A percentile compares a stretch with the other conserved stretches of the same genome.
These are phyloP conservation scores for Drosophila takahashii DNA, from an alignment of 1,140 invertebrate species.

Conservation along the genomic window DNA sequence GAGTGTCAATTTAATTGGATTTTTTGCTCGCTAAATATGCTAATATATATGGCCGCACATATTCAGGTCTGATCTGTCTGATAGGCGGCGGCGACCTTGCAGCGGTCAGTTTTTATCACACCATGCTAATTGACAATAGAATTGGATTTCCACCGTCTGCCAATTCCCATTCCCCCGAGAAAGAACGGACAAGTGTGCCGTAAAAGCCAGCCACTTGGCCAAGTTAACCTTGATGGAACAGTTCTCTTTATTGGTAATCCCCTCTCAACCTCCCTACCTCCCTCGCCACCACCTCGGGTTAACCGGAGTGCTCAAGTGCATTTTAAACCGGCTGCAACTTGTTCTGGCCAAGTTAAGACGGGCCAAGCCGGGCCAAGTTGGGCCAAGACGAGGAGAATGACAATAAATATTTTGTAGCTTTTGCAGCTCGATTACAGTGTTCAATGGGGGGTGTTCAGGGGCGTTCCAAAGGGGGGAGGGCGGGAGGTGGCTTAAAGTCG, in stretches of 20 bases:
- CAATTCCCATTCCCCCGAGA: constrained; percentile 34
- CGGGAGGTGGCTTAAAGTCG: neutral
- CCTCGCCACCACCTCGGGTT: constrained; percentile 13
- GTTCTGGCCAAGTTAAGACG: constrained; percentile 46
- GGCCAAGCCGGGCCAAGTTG: constrained; percentile 9
- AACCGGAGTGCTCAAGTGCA: constrained; percentile 59
- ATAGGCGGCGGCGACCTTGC: constrained; percentile 21
- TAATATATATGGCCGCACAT: constrained; percentile 23
- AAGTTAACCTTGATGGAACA: constrained; percentile 68
- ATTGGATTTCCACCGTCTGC: constrained; percentile 22
- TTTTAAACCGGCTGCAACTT: constrained; percentile 57
- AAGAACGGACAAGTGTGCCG: constrained; percentile 50
- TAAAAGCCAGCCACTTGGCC: constrained; percentile 61
- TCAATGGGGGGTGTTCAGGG: constrained; percentile 1
- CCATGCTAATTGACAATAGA: constrained; percentile 46
- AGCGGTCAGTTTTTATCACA: constrained; percentile 27
- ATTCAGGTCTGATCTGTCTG: constrained; percentile 11
- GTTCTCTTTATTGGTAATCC: constrained; percentile 31
- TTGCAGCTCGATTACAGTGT: constrained; percentile 55
- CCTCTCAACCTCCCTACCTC: neutral
- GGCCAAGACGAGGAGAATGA: constrained; percentile 25
- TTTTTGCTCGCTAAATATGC: constrained; percentile 37
- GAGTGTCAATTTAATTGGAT: constrained; percentile 21
- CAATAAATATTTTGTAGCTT: constrained; percentile 46
- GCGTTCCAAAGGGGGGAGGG: neutral